phyloP scores from a whole-genome alignment of 2,888 invertebrate genomes.

The Anaspis maculata region DNA sequence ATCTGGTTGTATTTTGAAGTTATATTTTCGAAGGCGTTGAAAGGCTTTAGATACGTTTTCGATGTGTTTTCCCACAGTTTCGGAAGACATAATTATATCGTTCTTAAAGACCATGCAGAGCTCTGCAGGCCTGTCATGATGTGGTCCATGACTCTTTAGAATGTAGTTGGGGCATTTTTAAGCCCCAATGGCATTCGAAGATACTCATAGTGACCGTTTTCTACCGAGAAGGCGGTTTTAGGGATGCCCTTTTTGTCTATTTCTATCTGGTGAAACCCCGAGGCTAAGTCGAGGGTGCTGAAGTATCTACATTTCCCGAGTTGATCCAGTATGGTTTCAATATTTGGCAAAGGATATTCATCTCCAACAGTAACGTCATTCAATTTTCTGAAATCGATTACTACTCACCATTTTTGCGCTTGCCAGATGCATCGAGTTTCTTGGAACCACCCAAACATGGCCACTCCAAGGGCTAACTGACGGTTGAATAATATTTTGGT shows the following conservation, averaged over 20 bases:
- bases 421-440: neutral
- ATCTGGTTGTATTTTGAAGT: constrained; percentile 6
- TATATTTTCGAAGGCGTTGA: constrained; percentile 1
- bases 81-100: constrained; percentile 12
- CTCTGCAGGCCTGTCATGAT: constrained; percentile 7
- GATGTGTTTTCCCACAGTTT: constrained; percentile 2
- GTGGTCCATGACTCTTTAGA: constrained; percentile 17
- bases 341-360: neutral
- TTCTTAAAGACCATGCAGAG: constrained; percentile 16
- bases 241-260: constrained; percentile 9
- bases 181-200: constrained; percentile 19
- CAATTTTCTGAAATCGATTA: neutral
- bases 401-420: neutral
- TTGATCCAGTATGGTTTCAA: neutral
- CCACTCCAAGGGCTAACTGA: neutral
- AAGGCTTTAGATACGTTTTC: neutral
- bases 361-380: neutral
- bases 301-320: neutral
- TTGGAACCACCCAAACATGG: neutral
- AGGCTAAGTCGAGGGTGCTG: too few relatives aligned
- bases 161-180: too few relatives aligned
- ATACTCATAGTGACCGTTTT: constrained; percentile 17
- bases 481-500: neutral
- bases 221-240: constrained; percentile 17
- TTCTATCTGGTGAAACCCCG: constrained; percentile 17